phyloP scores from a whole-genome alignment of 1,140 invertebrate genomes.

The Nephila pilipes region DNA sequence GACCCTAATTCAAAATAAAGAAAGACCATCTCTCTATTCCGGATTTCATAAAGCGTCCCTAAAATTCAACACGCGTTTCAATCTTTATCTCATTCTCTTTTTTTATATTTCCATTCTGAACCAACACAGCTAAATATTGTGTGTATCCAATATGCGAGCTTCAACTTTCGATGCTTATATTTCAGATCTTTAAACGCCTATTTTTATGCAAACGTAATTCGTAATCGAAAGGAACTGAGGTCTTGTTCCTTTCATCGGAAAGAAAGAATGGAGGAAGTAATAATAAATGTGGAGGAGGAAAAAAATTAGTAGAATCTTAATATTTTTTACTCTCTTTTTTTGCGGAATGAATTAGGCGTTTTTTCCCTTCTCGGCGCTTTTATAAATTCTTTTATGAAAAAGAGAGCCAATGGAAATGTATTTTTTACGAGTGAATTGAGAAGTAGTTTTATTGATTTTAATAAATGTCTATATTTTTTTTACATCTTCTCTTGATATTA shows the following conservation, averaged over 20 bases:
- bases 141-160: background rate
- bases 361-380: background rate
- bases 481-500: background rate
- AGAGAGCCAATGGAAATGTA: constrained; percentile 10
- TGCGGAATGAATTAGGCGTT: background rate
- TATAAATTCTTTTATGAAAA: constrained; percentile 11
- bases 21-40: background rate
- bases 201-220: constrained; percentile 53
- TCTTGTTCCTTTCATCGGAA: constrained; percentile 12
- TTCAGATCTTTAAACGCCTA: background rate
- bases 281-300: background rate
- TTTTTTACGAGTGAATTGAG: constrained; percentile 15
- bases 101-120: background rate
- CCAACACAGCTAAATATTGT: background rate
- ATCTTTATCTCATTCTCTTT: too few species aligned
- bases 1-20: background rate
- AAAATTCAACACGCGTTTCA: constrained; percentile 43
- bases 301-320: constrained; percentile 20
- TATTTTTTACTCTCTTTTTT: background rate
- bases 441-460: constrained; percentile 11
- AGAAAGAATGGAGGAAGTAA: background rate
- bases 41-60: constrained; percentile 26
- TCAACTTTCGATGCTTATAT: background rate
- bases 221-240: background rate
- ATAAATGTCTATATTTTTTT: constrained; percentile 6